These are phyloP conservation scores for Anolis carolinensis DNA, from an alignment of 2,113 vertebrate genomes.

Conservation along the genomic window DNA sequence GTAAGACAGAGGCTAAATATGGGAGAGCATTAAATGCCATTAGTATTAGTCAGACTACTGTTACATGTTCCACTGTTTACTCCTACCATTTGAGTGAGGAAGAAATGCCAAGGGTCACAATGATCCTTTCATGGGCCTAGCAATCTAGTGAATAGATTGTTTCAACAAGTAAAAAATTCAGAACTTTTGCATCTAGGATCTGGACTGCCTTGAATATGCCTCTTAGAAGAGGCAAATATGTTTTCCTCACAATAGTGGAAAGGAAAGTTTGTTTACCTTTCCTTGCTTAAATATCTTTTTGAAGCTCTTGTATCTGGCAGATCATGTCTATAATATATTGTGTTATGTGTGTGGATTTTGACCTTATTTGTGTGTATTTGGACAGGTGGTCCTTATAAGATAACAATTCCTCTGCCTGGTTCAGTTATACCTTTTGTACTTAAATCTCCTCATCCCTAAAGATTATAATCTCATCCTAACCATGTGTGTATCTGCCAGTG, in stretches of 20 bases:
- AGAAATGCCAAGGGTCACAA: constrained; percentile 45
- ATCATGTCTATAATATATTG: not conserved
- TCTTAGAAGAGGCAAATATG: not conserved
- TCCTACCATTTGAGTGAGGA: constrained; percentile 29
- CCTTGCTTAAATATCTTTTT: not conserved
- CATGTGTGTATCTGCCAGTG: too few species aligned
- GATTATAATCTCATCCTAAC: too few species aligned
- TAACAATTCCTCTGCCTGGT: too few species aligned
- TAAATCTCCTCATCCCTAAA: too few species aligned
- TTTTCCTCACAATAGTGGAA: not conserved
- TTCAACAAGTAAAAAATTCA: constrained; percentile 41
- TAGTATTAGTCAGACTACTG: constrained; percentile 72
- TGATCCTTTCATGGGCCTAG: constrained; percentile 31
- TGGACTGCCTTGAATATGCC: not conserved
- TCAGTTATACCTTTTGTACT: too few species aligned
- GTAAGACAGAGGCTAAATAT: constrained; percentile 51
- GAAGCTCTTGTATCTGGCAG: not conserved
- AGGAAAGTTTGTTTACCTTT: not conserved
- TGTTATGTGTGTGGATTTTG: too few species aligned
- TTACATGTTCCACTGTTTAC: constrained; percentile 68
- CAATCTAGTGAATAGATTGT: constrained; percentile 34
- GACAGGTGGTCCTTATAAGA: too few species aligned
- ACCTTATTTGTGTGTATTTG: too few species aligned
- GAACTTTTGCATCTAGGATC: constrained; percentile 21
- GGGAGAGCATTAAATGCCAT: constrained; percentile 56